Evolutionary conservation across 2,113 vertebrate species (phyloP).

Genomic region (Cyphomyrus discorhynchus): DNA sequence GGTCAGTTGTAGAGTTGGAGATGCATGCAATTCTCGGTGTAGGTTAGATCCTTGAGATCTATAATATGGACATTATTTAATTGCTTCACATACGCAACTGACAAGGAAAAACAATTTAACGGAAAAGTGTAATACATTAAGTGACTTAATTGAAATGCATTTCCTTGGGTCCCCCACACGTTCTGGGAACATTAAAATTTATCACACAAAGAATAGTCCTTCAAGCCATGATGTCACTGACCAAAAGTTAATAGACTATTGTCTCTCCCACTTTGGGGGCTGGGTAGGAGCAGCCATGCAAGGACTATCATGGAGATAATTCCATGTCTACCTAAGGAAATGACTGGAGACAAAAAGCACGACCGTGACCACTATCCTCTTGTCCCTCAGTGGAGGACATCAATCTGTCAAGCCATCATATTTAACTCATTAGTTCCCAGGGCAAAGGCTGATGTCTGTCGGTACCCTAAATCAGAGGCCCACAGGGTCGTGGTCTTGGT

Average conservation of each 20-base stretch:
- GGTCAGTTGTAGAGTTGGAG: neutral
- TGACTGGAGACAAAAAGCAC: neutral
- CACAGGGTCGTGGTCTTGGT: neutral
- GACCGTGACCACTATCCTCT: neutral
- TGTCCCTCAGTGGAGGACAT: neutral
- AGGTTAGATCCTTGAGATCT: neutral
- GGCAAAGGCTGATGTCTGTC: neutral
- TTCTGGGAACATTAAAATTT: neutral
- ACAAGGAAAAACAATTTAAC: neutral
- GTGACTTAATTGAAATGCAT: slow-evolving; percentile 4
- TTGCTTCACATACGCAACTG: neutral
- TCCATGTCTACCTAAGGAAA: slow-evolving; percentile 9
- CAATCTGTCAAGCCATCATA: slow-evolving; percentile 4
- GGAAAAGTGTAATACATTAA: neutral
- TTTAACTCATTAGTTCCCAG: slow-evolving; percentile 6
- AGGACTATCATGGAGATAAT: neutral
- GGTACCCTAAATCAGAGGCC: neutral
- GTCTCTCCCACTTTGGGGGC: neutral
- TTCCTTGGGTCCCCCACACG: neutral
- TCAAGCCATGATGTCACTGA: neutral
- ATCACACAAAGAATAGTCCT: neutral
- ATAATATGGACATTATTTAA: neutral
- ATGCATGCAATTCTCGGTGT: neutral
- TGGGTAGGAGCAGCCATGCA: neutral
- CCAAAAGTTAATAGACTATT: slow-evolving; percentile 15